Conservation (phyloP, 2,113 vertebrate genomes). For the Chaenocephalus aceratus region DNA sequence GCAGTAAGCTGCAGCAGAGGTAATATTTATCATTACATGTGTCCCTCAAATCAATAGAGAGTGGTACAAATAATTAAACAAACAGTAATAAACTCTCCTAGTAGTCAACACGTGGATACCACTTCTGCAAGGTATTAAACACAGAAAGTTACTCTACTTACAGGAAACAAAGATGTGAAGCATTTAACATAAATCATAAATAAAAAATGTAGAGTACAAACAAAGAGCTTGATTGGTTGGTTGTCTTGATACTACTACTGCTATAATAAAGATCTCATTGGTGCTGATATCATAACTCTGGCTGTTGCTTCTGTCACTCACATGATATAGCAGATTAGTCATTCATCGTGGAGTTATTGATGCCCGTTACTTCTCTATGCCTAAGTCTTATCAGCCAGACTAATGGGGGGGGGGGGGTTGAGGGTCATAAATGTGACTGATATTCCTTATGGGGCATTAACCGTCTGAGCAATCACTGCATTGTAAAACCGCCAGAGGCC, state of each 20-base stretch:
- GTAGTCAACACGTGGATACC: background rate
- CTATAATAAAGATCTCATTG: background rate
- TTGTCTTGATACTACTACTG: no score
- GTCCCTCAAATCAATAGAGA: background rate
- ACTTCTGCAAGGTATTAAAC: background rate
- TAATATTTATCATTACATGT: background rate
- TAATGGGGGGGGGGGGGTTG: no score
- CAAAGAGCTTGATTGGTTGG: background rate
- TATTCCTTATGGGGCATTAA: conserved; percentile 14
- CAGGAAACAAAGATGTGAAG: background rate
- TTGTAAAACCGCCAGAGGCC: conserved; percentile 1
- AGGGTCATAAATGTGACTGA: conserved; percentile 9
- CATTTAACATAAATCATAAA: no score
- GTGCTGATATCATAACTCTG: background rate
- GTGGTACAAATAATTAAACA: background rate
- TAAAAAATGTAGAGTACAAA: background rate
- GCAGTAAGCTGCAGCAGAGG: background rate
- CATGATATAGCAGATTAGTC: background rate
- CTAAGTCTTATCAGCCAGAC: background rate
- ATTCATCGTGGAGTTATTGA: background rate
- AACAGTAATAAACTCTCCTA: no score
- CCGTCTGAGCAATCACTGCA: conserved; percentile 7
- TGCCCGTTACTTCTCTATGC: background rate
- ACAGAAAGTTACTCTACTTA: background rate
- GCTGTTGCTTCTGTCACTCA: no score